Conservation (phyloP, 2,888 invertebrate genomes). For the Nymphalis urticae region DNA sequence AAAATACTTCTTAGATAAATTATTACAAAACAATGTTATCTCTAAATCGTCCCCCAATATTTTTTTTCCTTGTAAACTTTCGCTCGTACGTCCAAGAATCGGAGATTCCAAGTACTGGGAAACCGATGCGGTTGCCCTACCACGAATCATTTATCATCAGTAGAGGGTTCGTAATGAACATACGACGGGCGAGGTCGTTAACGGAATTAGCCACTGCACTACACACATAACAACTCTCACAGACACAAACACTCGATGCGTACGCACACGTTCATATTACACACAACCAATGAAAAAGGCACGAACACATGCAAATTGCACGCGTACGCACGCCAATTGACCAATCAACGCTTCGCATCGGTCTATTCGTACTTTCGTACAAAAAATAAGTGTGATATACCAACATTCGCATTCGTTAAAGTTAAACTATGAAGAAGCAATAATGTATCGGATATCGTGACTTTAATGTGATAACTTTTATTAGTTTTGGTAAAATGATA, state of each 20-base stretch:
- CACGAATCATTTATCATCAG: constrained; percentile 35
- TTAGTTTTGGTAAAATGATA: background rate
- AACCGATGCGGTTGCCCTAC: constrained; percentile 27
- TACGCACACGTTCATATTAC: background rate
- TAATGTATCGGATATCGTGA: background rate
- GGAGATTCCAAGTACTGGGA: constrained; percentile 17
- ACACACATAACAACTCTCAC: constrained; percentile 18
- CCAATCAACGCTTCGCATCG: constrained; percentile 22
- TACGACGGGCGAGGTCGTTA: constrained; percentile 41
- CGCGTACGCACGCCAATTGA: constrained; percentile 17
- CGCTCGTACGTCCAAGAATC: constrained; percentile 6
- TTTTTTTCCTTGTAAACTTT: background rate
- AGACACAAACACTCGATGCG: background rate
- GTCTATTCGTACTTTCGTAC: constrained; percentile 21
- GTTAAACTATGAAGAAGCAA: constrained; percentile 7
- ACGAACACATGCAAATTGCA: constrained; percentile 14
- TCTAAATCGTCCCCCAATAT: too few species aligned
- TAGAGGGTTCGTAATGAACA: constrained; percentile 36
- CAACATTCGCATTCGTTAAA: constrained; percentile 2
- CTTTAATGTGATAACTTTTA: background rate
- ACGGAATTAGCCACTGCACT: constrained; percentile 41
- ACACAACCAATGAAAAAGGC: constrained; percentile 3
- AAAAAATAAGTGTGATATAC: constrained; percentile 18
- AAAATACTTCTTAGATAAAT: too few species aligned
- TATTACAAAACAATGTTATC: too few species aligned